These are phyloP conservation scores for Carapus acus DNA, from an alignment of 2,797 vertebrate genomes.

Conservation along the genomic window DNA sequence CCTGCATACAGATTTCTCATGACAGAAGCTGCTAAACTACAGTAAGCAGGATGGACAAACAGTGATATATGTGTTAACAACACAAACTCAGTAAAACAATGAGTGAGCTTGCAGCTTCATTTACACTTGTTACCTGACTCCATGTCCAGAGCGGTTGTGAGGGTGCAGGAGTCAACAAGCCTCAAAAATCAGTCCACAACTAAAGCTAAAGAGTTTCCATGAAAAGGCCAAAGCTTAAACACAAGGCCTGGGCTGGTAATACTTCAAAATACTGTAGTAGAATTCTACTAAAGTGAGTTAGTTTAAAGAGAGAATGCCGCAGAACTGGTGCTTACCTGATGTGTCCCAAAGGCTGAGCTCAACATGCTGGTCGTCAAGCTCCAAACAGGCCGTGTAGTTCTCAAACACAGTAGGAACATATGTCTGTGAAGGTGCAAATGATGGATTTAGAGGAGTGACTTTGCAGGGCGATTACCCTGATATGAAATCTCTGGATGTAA, in stretches of 20 bases:
- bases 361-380: constrained; percentile 88
- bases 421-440: constrained; percentile 67
- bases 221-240: background rate
- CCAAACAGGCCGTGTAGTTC: constrained; percentile 92
- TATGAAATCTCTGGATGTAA: too few relatives aligned
- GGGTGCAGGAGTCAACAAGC: constrained; percentile 24
- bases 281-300: constrained; percentile 3
- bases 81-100: constrained; percentile 33
- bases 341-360: constrained; percentile 97
- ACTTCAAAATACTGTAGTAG: background rate
- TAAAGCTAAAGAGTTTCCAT: constrained; percentile 5
- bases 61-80: constrained; percentile 41
- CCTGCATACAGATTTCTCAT: constrained; percentile 32
- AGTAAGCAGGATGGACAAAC: constrained; percentile 49
- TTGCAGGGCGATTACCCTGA: too few relatives aligned
- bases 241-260: background rate
- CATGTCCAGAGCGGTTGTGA: constrained; percentile 21
- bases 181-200: constrained; percentile 22
- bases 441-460: background rate
- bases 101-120: constrained; percentile 11
- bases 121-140: constrained; percentile 31
- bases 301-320: background rate
- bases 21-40: constrained; percentile 38
- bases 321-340: constrained; percentile 75
- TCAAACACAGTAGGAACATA: constrained; percentile 96